Evolutionary conservation across 2,113 vertebrate genomes (phyloP), one percentile per base, ranked within the genome.

Genomic region (Emydura subglobosa): DNA sequence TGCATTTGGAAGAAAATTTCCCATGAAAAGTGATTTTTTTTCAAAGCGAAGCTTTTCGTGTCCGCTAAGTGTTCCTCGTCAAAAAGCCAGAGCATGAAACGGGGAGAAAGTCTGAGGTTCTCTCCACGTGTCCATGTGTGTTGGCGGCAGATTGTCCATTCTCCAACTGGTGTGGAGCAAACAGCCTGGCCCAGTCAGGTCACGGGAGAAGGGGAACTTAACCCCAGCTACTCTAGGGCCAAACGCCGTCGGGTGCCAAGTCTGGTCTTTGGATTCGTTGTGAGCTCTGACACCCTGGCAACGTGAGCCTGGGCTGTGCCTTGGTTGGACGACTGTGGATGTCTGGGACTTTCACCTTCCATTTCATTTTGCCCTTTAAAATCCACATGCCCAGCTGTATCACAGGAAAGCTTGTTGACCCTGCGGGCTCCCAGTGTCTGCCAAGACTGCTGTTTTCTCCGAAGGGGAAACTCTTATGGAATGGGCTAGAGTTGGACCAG

Each of bases 351-450:
- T 53, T 34, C 5, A 80, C 57, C 34, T 90, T 3, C 0, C 0
- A 47, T 79, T 74, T 89, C 31, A 29, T 90, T 93, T 87, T 68
- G 34, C 34, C 89, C 6, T 51, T 14, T 87, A 68, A 61, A 55
- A 51, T n/a, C 47, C 47, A 34, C 10, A 9, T 17, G 24, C 8
- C 55, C 68, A 85, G 78, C 87, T 85, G 82, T 31, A 10, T 93
- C 91, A 86, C 93, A 79, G 83, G 53, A 85, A 47, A 88, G 79
- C 57, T 88, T 13, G 29, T 78, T 83, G 85, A 29, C 82, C 74
- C 86, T 4, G 55, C 83, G 76, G 54, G 74, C 47, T 88, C 39
- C 82, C 83, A 84, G n/a, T 65, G 55, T 1, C 2, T n/a, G 54
- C 31, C 10, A 0, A 44, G 14, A 65, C n/a, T 53, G 59, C 8